Evolutionary conservation across 2,113 vertebrate species (phyloP), one percentile per base, ranked within the genome.

Genomic region (Leptosomus discolor): DNA sequence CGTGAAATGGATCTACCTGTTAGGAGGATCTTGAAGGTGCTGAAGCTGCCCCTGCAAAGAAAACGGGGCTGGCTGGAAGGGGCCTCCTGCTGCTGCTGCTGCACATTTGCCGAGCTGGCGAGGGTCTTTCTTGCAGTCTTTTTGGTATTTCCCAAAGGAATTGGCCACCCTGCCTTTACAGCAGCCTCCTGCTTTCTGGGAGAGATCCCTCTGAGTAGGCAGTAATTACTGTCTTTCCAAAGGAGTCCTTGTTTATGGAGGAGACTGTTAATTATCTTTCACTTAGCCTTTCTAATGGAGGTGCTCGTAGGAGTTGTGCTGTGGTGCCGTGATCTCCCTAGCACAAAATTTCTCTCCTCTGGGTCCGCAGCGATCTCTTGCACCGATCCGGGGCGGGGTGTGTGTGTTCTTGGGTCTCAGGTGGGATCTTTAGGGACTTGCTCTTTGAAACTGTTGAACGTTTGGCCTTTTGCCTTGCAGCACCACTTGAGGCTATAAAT

Each of bases 341-440:
- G 53, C 48, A n/a, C 54, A 37, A 3, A 43, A 45, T 43, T 65
- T 83, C 34, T 29, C 34, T 75, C 19, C 36, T 53, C 30, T 54
- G n/a, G 41, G 32, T 68, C 46, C 67, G 64, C 60, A 48, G 80
- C 18, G 50, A n/a, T 56, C 43, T 74, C 54, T 71, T 53, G n/a
- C 50, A 39, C 30, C 0, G 4, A 5, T 63, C 37, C 1, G 5
- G 27, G 29, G 45, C 19, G 45, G 14, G 0, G 0, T 7, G 14
- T 12, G 0, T 10, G 23, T n/a, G 15, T 79, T 85, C 34, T 27
- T 58, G 48, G 23, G 32, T 53, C 67, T 94, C 79, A 36, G 60
- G 43, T 85, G 82, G 53, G 48, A 41, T 48, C 61, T 93, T 57
- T 9, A 48, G 32, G 37, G 45, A 34, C 58, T 57, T 80, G 45